Evolutionary conservation across 1,140 invertebrate genomes (phyloP).

Genomic region (Pseudoatta argentina): DNA sequence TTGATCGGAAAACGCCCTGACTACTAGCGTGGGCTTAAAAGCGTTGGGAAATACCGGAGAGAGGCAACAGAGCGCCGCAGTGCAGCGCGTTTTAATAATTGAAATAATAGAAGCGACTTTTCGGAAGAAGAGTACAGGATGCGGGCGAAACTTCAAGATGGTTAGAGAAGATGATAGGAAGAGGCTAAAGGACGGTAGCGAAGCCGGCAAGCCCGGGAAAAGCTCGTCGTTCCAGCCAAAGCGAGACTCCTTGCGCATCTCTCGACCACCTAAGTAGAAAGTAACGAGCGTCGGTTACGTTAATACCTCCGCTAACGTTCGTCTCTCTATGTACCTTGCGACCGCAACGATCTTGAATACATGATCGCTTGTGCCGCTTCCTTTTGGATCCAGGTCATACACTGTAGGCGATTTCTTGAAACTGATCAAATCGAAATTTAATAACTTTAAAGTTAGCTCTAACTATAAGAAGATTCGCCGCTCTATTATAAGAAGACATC

Average conservation of each 20-base stretch:
- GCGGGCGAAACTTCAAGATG: conserved; percentile 28
- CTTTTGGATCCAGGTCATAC: neutral
- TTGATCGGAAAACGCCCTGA: conserved; percentile 43
- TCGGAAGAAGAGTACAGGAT: conserved; percentile 4
- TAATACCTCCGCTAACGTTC: conserved; percentile 45
- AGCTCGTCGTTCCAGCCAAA: conserved; percentile 33
- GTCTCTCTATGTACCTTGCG: conserved; percentile 12
- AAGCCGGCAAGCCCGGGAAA: conserved; percentile 20
- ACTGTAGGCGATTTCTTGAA: conserved; percentile 16
- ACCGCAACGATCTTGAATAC: conserved; percentile 50
- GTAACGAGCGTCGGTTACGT: conserved; percentile 72
- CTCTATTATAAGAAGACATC: neutral
- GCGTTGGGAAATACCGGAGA: conserved; percentile 1
- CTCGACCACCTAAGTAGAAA: conserved; percentile 70
- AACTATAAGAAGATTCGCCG: neutral
- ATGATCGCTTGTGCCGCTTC: conserved; percentile 60
- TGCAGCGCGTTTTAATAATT: conserved; percentile 70
- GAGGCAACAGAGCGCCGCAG: conserved; percentile 34
- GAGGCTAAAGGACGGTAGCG: neutral
- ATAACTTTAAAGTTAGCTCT: neutral
- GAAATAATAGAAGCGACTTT: conserved; percentile 68
- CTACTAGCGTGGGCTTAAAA: conserved; percentile 35
- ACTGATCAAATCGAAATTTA: conserved; percentile 68
- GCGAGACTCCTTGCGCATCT: conserved; percentile 22
- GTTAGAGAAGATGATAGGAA: neutral